Conservation (phyloP, 2,888 invertebrate species). For the Erebia ligea region DNA sequence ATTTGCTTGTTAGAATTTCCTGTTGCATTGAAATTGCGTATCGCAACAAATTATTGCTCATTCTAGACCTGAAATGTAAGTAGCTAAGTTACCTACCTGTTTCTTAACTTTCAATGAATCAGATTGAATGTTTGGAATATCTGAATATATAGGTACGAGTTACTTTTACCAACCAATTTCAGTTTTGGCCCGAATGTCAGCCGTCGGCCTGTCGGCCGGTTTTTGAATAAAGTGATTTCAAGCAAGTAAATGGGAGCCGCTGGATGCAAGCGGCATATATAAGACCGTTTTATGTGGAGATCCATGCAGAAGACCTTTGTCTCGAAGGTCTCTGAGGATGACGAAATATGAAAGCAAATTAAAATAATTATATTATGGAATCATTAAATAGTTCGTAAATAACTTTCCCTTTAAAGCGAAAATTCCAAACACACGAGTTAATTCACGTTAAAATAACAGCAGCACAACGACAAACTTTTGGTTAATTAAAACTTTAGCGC, state of each 20-base stretch:
- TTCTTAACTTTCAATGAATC: slow-evolving; percentile 21
- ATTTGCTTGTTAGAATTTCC: slow-evolving; percentile 22
- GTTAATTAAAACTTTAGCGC: slow-evolving; percentile 31
- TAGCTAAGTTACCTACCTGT: slow-evolving; percentile 8
- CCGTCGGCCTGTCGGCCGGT: no score
- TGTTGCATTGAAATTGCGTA: slow-evolving; percentile 18
- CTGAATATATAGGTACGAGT: neutral
- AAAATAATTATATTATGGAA: no score
- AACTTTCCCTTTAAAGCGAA: slow-evolving; percentile 1
- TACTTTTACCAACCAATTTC: no score
- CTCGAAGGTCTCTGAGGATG: no score
- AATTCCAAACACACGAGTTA: neutral
- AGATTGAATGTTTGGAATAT: slow-evolving; percentile 13
- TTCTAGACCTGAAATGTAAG: slow-evolving; percentile 14
- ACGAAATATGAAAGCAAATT: no score
- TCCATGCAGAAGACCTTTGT: no score
- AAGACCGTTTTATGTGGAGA: no score
- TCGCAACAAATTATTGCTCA: slow-evolving; percentile 14
- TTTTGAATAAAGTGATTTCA: no score
- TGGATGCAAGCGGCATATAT: no score
- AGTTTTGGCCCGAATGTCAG: no score
- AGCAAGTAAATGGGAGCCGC: no score
- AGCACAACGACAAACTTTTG: slow-evolving; percentile 19
- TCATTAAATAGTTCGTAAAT: neutral
- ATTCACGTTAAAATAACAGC: slow-evolving; percentile 8